phyloP scores from a whole-genome alignment of 2,797 vertebrate genomes.

The Karalla daura region DNA sequence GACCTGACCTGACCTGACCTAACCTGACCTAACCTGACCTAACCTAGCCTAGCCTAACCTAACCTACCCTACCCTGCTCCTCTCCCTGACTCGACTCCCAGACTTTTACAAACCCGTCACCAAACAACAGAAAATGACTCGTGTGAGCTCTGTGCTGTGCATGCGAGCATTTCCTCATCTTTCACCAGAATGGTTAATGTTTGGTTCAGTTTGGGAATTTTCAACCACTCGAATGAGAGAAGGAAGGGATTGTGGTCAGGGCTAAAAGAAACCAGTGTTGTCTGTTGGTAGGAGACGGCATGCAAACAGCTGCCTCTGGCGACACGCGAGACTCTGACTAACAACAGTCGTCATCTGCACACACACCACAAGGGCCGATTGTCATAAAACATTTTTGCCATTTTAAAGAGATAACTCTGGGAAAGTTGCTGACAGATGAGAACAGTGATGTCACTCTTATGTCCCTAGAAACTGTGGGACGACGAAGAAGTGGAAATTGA shows the following conservation, averaged over 20 bases:
- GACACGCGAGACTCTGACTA: background rate
- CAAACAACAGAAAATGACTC: background rate
- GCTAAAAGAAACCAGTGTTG: slow-evolving; percentile 1
- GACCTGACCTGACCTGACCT: too few species aligned
- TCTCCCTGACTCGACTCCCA: background rate
- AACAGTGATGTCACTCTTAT: too few species aligned
- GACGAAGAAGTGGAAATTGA: too few species aligned
- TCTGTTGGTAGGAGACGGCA: background rate
- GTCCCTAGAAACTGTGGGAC: background rate
- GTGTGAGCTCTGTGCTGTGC: background rate
- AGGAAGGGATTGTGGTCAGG: background rate
- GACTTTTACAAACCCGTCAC: background rate
- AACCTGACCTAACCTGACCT: too few species aligned
- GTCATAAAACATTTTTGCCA: background rate
- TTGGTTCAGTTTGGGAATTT: background rate
- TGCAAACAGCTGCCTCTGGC: background rate
- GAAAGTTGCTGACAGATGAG: background rate
- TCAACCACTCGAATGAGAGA: background rate
- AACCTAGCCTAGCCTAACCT: too few species aligned
- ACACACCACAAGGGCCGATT: background rate
- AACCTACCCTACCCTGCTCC: too few species aligned
- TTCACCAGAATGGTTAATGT: background rate
- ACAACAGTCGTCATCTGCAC: background rate
- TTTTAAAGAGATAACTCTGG: background rate
- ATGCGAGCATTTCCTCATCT: background rate